A percentile compares a stretch with the other conserved stretches of the same genome.
These are phyloP conservation scores for Phaenicophaeus curvirostris DNA, from an alignment of 2,797 vertebrate genomes.

Conservation along the genomic window DNA sequence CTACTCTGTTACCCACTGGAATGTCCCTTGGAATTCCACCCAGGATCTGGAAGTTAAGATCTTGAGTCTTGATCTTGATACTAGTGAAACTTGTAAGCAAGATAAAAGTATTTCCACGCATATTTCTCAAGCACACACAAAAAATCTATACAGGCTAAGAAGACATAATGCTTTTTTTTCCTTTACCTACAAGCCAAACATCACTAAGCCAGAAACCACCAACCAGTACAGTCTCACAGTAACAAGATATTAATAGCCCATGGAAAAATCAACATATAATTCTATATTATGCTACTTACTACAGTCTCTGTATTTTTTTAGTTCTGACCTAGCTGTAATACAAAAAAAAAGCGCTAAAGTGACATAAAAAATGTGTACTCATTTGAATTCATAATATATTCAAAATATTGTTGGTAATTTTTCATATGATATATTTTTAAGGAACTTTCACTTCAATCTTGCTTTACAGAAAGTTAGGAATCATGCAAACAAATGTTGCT, in stretches of 20 bases:
- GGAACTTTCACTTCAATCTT: background rate
- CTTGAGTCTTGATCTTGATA: background rate
- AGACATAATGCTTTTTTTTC: slow-evolving; percentile 23
- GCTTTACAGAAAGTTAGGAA: background rate
- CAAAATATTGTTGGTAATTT: background rate
- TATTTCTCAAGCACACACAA: background rate
- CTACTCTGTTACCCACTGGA: background rate
- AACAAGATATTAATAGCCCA: slow-evolving; percentile 82
- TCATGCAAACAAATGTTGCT: background rate
- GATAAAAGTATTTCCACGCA: background rate
- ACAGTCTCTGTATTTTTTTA: slow-evolving; percentile 11
- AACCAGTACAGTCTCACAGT: slow-evolving; percentile 73
- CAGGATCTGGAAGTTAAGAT: background rate
- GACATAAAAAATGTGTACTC: background rate
- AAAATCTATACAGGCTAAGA: background rate
- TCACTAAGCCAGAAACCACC: slow-evolving; percentile 74
- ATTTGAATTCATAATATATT: background rate
- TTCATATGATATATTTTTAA: background rate
- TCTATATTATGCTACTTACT: slow-evolving; percentile 59
- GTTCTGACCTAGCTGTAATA: slow-evolving; percentile 40
- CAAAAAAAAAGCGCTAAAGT: background rate
- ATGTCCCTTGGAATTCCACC: slow-evolving; percentile 12
- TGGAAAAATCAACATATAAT: slow-evolving; percentile 84
- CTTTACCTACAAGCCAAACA: slow-evolving; percentile 73
- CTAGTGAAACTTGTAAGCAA: background rate